Percentiles rank a stretch among this genome's conserved stretches.
These are phyloP conservation scores for Microcebus ravelobensis DNA, from an alignment of 2,113 vertebrate genomes.

Conservation along the genomic window DNA sequence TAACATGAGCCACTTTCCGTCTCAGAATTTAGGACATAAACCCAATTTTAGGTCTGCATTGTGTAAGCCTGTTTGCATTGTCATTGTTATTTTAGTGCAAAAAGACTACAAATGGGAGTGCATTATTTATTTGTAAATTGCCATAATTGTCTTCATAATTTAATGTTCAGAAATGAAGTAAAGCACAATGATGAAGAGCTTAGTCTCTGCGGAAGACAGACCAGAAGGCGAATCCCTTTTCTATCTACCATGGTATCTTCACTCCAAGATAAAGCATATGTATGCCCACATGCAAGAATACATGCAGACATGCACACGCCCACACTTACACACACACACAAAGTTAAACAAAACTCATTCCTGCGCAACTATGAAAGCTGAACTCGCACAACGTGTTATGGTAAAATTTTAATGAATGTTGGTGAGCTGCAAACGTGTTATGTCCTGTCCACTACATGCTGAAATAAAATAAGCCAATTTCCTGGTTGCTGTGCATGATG, in stretches of 20 bases:
- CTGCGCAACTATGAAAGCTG: not conserved
- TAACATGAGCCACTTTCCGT: conserved; percentile 22
- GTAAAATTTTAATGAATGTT: not conserved
- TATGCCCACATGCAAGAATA: not conserved
- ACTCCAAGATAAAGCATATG: not conserved
- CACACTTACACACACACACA: not conserved
- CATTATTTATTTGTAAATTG: conserved; percentile 20
- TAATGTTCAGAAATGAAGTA: conserved; percentile 13
- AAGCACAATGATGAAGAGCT: conserved; percentile 16
- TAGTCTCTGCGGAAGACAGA: not conserved
- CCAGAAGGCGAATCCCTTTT: not conserved
- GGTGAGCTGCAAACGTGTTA: not conserved
- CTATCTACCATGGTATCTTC: not conserved
- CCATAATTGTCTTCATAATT: conserved; percentile 46
- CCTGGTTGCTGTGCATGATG: not conserved
- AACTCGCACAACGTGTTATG: not conserved
- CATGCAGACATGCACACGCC: not conserved
- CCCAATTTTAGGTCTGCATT: conserved; percentile 20
- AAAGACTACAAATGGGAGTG: conserved; percentile 4
- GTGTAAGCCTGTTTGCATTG: conserved; percentile 9
- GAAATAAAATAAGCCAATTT: not conserved
- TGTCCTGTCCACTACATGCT: not conserved
- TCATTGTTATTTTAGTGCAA: conserved; percentile 47
- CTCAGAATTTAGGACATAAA: conserved; percentile 33
- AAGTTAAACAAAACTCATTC: not conserved